Evolutionary conservation across 2,797 vertebrate genomes (phyloP).

Genomic region (Oryzias dopingdopingensis): DNA sequence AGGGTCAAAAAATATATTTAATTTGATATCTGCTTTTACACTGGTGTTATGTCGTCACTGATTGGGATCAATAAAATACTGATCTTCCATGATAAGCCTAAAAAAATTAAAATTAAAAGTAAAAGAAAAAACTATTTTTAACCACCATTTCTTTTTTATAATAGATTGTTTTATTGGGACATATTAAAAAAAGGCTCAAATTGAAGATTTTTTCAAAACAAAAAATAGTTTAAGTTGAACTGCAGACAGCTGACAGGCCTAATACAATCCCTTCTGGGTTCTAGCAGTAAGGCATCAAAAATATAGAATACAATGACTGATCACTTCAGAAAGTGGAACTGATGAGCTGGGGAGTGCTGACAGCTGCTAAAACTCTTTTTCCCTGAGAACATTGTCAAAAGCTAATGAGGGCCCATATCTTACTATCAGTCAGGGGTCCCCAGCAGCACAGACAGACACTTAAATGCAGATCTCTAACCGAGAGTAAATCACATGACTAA

Average conservation of each 20-base stretch:
- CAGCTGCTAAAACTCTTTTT: conserved; percentile 59
- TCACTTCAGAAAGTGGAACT: conserved; percentile 68
- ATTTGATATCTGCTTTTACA: no score
- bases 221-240: conserved; percentile 32
- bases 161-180: no score
- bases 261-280: conserved; percentile 39
- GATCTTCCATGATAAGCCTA: no score
- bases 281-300: conserved; percentile 49
- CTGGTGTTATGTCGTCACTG: no score
- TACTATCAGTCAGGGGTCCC: conserved; percentile 44
- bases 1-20: conserved; percentile 7
- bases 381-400: conserved; percentile 59
- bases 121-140: no score
- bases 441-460: conserved; percentile 29
- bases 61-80: no score
- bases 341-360: conserved; percentile 70
- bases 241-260: conserved; percentile 36
- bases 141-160: no score
- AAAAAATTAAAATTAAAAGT: no score
- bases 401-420: conserved; percentile 52
- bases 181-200: no score
- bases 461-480: conserved; percentile 42
- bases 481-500: conserved; percentile 13
- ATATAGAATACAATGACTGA: conserved; percentile 69
- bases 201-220: no score